phyloP scores from a whole-genome alignment of 2,113 vertebrate species.

The Tiliqua scincoides region DNA sequence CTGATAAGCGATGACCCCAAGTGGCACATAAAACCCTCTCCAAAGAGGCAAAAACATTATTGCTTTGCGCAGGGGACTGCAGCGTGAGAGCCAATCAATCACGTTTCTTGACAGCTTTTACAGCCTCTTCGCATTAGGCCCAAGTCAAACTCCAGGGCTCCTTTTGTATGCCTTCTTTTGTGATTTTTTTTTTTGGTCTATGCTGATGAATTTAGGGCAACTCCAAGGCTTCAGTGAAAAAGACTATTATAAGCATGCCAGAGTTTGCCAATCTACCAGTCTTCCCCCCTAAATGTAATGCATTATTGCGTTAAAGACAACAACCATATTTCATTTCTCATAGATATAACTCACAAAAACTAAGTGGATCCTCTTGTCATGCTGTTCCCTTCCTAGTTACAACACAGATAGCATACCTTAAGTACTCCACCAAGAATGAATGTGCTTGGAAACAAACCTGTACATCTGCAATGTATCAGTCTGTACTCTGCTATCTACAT shows the following conservation, averaged over 20 bases:
- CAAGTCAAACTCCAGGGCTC: constrained; percentile 71
- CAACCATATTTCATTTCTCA: constrained; percentile 36
- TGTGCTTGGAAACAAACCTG: background rate
- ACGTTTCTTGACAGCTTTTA: constrained; percentile 76
- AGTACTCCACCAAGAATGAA: background rate
- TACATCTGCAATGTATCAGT: background rate
- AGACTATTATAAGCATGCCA: constrained; percentile 70
- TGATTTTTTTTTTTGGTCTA: constrained; percentile 30
- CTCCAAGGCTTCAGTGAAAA: constrained; percentile 67
- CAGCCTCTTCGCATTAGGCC: constrained; percentile 67
- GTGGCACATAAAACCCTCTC: constrained; percentile 76
- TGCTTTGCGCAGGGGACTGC: constrained; percentile 70
- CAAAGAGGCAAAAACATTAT: constrained; percentile 74
- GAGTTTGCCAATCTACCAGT: constrained; percentile 65
- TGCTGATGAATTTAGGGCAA: constrained; percentile 75
- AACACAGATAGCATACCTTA: background rate
- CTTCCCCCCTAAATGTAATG: constrained; percentile 61
- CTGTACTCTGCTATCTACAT: background rate
- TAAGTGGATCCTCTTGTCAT: constrained; percentile 19
- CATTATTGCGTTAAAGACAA: constrained; percentile 65
- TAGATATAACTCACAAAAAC: constrained; percentile 27
- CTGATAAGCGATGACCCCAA: constrained; percentile 81
- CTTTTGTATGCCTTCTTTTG: constrained; percentile 70
- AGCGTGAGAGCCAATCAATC: constrained; percentile 75
- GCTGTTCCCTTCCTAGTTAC: constrained; percentile 9